Evolutionary conservation across 2,888 invertebrate genomes (phyloP), one percentile per base, ranked within the genome.

Genomic region (Galerucella nymphaeae): DNA sequence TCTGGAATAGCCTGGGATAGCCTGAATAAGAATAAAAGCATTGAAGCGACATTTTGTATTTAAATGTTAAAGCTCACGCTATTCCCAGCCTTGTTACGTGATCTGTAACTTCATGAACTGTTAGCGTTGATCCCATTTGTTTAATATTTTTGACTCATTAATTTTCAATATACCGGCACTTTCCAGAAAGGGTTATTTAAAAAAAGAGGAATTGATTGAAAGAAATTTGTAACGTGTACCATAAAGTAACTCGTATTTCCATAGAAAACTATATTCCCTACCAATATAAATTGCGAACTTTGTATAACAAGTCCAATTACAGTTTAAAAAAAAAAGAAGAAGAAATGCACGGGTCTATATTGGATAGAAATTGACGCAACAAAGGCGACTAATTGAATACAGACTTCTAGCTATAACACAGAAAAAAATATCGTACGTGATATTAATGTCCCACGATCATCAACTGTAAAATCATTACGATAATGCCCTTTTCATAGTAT

Each of bases 91-190:
- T 78, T 79, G 83, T 78, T 83, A 85, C 84, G 85, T 85, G 85
- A 85, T 85, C 85, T 83, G 83, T 82, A 83, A 84, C 84, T 83
- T 83, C 83, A 80, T 82, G 81, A 80, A 81, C 83, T 81, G 79
- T 82, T 82, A 80, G 83, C 80, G 78, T 82, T 83, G 81, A 80
- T 81, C 80, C 81, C 82, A 78, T 82, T 82, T 82, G 80, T 80
- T 83, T 82, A 80, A 81, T 83, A 82, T 83, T 81, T 83, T 82
- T 82, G 79, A 82, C 78, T 82, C 82, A 82, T 84, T 84, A 83
- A 80, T 78, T 83, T 80, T 80, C n/a, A 50, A 57, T 55, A 30
- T 41, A 69, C 23, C n/a, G 66, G 30, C 30, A 1, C 20, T 57
- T 13, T 23, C 6, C 20, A 18, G 38, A 10, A 38, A n/a, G n/a